Conservation (phyloP, 1,140 invertebrate genomes). For the Panagrolaimus sp. region DNA sequence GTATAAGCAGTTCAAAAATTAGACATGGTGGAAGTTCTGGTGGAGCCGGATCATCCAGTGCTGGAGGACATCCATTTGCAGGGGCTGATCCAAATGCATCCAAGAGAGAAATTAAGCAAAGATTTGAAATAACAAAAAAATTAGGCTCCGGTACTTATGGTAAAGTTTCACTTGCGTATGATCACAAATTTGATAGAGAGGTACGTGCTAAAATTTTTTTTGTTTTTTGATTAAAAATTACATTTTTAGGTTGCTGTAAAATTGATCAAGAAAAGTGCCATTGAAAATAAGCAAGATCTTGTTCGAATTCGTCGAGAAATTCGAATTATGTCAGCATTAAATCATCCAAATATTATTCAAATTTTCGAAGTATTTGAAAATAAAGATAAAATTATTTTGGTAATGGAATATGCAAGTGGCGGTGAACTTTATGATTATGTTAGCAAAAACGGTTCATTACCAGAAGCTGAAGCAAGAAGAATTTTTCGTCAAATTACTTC, state of each 20-base stretch:
- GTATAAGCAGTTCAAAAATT: slow-evolving; percentile 2
- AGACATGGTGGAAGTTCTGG: slow-evolving; percentile 8
- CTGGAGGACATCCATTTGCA: slow-evolving; percentile 48
- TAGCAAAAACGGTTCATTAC: slow-evolving; percentile 79
- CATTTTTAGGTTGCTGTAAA: slow-evolving; percentile 78
- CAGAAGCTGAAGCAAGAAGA: slow-evolving; percentile 83
- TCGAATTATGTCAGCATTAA: slow-evolving; percentile 94
- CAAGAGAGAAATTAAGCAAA: slow-evolving; percentile 59
- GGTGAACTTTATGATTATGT: slow-evolving; percentile 98
- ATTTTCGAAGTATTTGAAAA: slow-evolving; percentile 56
- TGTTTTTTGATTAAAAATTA: slow-evolving; percentile 23
- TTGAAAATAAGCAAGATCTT: slow-evolving; percentile 91
- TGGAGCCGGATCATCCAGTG: background rate
- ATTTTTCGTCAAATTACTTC: slow-evolving; percentile 95
- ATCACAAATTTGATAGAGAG: slow-evolving; percentile 56
- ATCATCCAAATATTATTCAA: slow-evolving; percentile 81
- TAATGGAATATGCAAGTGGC: slow-evolving; percentile 97
- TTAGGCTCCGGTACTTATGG: slow-evolving; percentile 97
- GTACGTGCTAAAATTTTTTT: slow-evolving; percentile 24
- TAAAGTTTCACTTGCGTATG: slow-evolving; percentile 68
- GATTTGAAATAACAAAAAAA: slow-evolving; percentile 93
- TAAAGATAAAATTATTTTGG: slow-evolving; percentile 74
- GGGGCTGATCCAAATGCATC: slow-evolving; percentile 41
- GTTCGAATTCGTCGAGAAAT: slow-evolving; percentile 89
- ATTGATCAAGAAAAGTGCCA: slow-evolving; percentile 97